Evolutionary conservation across 2,113 vertebrate genomes (phyloP).

Genomic region (Python bivittatus): DNA sequence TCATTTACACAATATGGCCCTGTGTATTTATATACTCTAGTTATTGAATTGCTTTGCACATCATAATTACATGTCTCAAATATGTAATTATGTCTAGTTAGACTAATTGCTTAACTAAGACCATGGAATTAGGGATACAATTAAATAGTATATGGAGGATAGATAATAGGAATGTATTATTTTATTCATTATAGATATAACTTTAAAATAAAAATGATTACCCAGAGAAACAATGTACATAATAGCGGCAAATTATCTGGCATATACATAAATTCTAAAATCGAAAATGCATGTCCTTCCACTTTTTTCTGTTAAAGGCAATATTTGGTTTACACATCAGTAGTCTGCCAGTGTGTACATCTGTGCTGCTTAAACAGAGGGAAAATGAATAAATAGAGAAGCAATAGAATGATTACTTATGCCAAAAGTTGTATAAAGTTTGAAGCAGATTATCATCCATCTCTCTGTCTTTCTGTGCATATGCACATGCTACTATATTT

Average conservation of each 20-base stretch:
- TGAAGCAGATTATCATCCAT: neutral
- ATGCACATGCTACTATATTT: neutral
- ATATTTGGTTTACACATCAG: neutral
- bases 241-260: neutral
- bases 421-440: neutral
- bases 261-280: neutral
- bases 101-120: slow-evolving; percentile 59
- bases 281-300: neutral
- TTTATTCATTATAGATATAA: slow-evolving; percentile 36
- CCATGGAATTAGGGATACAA: slow-evolving; percentile 55
- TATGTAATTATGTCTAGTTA: slow-evolving; percentile 60
- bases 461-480: neutral
- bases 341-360: neutral
- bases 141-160: slow-evolving; percentile 43
- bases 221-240: neutral
- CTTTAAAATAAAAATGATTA: slow-evolving; percentile 22
- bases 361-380: neutral
- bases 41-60: slow-evolving; percentile 57
- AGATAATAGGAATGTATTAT: slow-evolving; percentile 39
- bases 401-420: neutral
- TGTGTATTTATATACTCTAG: slow-evolving; percentile 54
- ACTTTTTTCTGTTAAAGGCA: neutral
- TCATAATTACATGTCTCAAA: slow-evolving; percentile 59
- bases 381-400: neutral
- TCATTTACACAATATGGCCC: slow-evolving; percentile 39